Conservation (phyloP, 2,888 invertebrate species). For the Drosophila neoperkinsi region DNA sequence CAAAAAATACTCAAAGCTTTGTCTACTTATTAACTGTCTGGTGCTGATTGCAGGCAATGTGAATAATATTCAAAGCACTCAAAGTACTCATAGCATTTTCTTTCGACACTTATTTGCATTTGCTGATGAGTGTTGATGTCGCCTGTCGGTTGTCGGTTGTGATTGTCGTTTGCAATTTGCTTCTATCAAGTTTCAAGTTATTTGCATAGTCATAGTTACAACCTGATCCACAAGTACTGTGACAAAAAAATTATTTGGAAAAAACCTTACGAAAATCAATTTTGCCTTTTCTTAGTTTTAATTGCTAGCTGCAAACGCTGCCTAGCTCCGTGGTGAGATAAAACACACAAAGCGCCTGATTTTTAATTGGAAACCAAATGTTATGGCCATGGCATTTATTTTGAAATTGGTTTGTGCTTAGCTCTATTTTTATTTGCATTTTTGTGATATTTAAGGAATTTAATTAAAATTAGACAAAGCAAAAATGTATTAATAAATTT, state of each 20-base stretch:
- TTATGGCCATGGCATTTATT: constrained; percentile 56
- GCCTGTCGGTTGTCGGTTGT: constrained; percentile 19
- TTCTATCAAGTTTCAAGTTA: constrained; percentile 57
- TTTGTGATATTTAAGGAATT: constrained; percentile 44
- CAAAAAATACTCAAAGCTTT: constrained; percentile 46
- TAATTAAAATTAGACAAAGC: constrained; percentile 65
- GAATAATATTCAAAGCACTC: constrained; percentile 31
- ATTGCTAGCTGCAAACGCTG: constrained; percentile 55
- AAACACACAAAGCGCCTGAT: constrained; percentile 51
- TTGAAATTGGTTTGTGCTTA: constrained; percentile 19
- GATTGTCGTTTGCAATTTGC: constrained; percentile 58
- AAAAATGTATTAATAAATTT: constrained; percentile 39
- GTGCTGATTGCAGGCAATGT: constrained; percentile 47
- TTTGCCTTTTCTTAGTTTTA: constrained; percentile 77
- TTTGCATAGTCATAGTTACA: constrained; percentile 75
- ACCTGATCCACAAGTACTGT: constrained; percentile 48
- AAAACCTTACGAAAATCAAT: constrained; percentile 64
- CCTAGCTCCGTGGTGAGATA: not conserved
- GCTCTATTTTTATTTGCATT: constrained; percentile 11
- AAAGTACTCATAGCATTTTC: constrained; percentile 38
- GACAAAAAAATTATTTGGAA: constrained; percentile 58
- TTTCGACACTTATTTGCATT: constrained; percentile 66
- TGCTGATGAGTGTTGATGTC: constrained; percentile 51
- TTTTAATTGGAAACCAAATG: constrained; percentile 76
- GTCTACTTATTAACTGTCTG: constrained; percentile 68